Percentiles rank a stretch among this genome's conserved stretches.
Conservation (phyloP, 2,113 vertebrate genomes). For the Indicator indicator region DNA sequence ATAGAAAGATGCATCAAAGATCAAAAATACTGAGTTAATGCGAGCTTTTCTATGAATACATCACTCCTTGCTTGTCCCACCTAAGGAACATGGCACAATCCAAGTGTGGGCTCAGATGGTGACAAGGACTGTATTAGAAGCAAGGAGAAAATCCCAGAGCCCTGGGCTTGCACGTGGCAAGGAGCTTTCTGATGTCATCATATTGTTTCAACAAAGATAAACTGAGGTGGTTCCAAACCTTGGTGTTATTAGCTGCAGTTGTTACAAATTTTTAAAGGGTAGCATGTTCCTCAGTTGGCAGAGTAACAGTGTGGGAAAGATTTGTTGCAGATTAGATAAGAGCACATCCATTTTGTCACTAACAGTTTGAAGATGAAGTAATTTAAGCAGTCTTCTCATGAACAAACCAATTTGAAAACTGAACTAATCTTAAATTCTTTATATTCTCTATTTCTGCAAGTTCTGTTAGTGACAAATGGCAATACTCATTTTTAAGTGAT, state of each 20-base stretch:
- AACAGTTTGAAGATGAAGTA: conserved; percentile 53
- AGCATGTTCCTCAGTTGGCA: conserved; percentile 14
- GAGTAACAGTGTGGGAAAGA: conserved; percentile 45
- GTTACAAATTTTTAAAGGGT: conserved; percentile 55
- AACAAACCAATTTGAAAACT: conserved; percentile 30
- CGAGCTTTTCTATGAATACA: neutral
- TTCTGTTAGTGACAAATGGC: neutral
- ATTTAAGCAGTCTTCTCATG: conserved; percentile 12
- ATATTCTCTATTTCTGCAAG: neutral
- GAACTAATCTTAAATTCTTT: conserved; percentile 11
- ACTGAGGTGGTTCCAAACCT: conserved; percentile 53
- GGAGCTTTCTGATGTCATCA: conserved; percentile 39
- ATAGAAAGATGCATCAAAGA: neutral
- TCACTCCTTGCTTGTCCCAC: neutral
- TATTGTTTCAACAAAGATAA: conserved; percentile 52
- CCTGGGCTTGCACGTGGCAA: neutral
- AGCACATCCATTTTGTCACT: conserved; percentile 30
- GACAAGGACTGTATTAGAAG: neutral
- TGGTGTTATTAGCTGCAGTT: conserved; percentile 60
- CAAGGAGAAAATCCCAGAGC: neutral
- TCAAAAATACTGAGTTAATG: neutral
- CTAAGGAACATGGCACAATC: neutral
- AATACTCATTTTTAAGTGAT: neutral
- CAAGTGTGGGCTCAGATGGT: neutral
- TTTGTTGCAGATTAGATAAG: conserved; percentile 52